Evolutionary conservation across 2,888 invertebrate species (phyloP), one percentile per base, ranked within the genome.

Genomic region (Nymphalis polychloros): DNA sequence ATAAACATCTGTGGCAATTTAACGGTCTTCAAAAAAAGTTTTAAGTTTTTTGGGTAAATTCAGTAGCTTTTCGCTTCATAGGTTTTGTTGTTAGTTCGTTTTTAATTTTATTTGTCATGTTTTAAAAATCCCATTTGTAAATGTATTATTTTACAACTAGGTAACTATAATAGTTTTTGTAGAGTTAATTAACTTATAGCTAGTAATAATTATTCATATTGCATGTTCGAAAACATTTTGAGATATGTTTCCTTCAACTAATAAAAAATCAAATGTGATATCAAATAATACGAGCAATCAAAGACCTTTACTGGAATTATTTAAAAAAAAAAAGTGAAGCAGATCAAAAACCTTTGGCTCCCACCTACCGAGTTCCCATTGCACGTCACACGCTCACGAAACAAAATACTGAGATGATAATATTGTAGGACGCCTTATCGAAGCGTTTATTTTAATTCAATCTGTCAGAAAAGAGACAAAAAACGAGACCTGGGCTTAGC

Each of bases 391-490:
- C 83, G 83, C 80, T 87, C 89, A 87, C 89, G 91, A 87, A 91
- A 90, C 91, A 87, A 88, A 91, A 92, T 90, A 92, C 70, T 87
- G 89, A 86, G 87, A 85, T 86, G 86, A 89, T 88, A 85, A 87
- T 86, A 86, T 86, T 89, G 85, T 88, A 87, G 86, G 87, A 89
- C 87, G 90, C 86, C 84, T 86, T 90, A 90, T 90, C 90, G 85
- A 80, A 90, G 85, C 92, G 90, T 92, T 92, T 92, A 92, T 91
- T 92, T 90, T 92, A 92, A 92, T 92, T 91, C 85, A 91, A 91
- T 90, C 90, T 92, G 92, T 92, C 92, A 91, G 92, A 85, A 82
- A 84, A 82, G 84, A 84, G 82, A 84, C 84, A 90, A 90, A 92
- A 90, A 91, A 90, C 76, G 79, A 81, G 81, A 82, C 75, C 79